These are phyloP conservation scores for Arctia plantaginis DNA, from an alignment of 2,888 invertebrate genomes.

Conservation along the genomic window DNA sequence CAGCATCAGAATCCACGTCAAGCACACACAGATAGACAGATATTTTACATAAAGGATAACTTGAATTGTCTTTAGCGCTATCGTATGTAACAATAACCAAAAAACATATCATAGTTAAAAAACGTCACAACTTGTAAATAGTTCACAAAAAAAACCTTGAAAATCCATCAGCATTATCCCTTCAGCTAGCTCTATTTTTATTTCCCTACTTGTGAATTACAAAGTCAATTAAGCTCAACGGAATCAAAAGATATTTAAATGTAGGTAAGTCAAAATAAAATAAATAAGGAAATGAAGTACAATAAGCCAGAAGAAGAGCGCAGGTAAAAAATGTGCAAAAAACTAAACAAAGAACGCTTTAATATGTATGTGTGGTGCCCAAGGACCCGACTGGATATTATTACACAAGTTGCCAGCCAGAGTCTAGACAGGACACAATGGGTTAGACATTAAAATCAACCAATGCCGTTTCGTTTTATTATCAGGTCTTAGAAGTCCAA, in stretches of 20 bases:
- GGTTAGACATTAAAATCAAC: constrained; percentile 46
- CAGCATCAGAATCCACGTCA: constrained; percentile 7
- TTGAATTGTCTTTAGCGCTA: too few species aligned
- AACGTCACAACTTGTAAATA: neutral
- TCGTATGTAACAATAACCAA: too few species aligned
- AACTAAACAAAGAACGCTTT: constrained; percentile 42
- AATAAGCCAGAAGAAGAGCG: constrained; percentile 24
- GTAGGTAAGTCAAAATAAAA: constrained; percentile 21
- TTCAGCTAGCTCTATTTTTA: neutral
- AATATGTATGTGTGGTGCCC: constrained; percentile 39
- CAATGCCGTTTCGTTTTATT: constrained; percentile 48
- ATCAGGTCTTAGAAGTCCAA: constrained; percentile 39
- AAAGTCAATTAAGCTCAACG: neutral
- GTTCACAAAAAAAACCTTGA: neutral
- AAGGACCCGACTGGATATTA: constrained; percentile 44
- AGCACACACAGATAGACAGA: too few species aligned
- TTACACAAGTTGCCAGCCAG: constrained; percentile 47
- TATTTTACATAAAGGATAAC: too few species aligned
- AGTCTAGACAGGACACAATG: constrained; percentile 53
- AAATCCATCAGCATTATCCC: neutral
- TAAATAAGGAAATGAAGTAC: constrained; percentile 25
- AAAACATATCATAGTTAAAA: neutral
- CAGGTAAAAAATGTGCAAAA: constrained; percentile 38
- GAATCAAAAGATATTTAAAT: constrained; percentile 13
- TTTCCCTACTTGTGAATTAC: neutral